Conservation (phyloP, 2,797 vertebrate species). For the Poecilia velifera region DNA sequence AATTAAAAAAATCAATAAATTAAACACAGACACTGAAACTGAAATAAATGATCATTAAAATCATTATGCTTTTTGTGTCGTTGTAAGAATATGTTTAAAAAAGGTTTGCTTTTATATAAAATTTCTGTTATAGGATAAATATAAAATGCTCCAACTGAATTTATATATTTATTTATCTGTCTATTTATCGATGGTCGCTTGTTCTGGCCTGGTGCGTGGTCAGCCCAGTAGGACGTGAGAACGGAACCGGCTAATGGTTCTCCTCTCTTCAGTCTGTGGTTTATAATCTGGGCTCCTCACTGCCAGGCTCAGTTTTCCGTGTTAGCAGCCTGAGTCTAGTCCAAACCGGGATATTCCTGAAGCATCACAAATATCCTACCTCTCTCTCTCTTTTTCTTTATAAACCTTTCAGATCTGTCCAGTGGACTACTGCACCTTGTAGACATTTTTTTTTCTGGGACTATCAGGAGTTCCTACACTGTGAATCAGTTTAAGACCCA, state of each 20-base stretch:
- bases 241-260: background rate
- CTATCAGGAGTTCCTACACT: background rate
- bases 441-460: background rate
- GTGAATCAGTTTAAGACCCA: background rate
- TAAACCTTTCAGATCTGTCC: background rate
- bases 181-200: too few species aligned
- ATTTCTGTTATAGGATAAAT: background rate
- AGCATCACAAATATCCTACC: background rate
- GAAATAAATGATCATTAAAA: background rate
- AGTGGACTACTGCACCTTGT: background rate
- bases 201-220: background rate
- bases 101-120: background rate
- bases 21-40: background rate
- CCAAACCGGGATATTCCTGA: background rate
- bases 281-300: background rate
- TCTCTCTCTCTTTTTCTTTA: background rate
- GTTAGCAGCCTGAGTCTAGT: background rate
- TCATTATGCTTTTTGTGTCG: background rate
- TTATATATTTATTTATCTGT: background rate
- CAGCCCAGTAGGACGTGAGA: background rate
- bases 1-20: background rate
- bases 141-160: background rate
- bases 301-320: background rate
- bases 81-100: background rate
- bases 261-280: background rate